A percentile compares a stretch with the other conserved stretches of the same genome.
Conservation (phyloP, 2,797 vertebrate species). For the Peromyscus eremicus region DNA sequence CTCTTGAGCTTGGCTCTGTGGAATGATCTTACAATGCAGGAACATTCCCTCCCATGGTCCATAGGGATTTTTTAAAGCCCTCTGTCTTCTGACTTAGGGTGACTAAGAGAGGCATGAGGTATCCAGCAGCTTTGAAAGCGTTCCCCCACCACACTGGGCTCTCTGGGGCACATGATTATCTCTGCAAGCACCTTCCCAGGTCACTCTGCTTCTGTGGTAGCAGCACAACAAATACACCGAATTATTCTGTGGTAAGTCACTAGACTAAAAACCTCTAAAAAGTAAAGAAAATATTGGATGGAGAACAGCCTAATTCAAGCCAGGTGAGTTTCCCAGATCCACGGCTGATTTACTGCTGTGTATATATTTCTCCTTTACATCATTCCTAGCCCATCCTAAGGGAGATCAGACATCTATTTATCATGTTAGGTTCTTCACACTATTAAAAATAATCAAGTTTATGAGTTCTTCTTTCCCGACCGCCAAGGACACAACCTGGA, state of each 20-base stretch:
- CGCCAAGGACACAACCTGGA: conserved; percentile 47
- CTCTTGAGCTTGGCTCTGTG: conserved; percentile 62
- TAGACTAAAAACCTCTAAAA: conserved; percentile 54
- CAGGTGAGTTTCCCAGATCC: conserved; percentile 54
- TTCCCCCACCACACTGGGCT: conserved; percentile 59
- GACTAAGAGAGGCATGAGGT: conserved; percentile 55
- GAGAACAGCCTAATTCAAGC: conserved; percentile 43
- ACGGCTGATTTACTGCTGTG: conserved; percentile 42
- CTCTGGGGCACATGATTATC: conserved; percentile 38
- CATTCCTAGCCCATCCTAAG: conserved; percentile 37
- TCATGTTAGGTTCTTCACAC: conserved; percentile 47
- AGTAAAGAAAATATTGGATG: conserved; percentile 59
- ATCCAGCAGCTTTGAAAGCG: conserved; percentile 76
- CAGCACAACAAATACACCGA: conserved; percentile 50
- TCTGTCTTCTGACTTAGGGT: conserved; percentile 73
- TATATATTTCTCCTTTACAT: not conserved
- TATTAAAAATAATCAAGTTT: conserved; percentile 78
- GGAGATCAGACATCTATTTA: conserved; percentile 67
- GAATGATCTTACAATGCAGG: conserved; percentile 73
- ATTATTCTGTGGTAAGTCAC: conserved; percentile 58
- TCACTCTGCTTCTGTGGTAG: conserved; percentile 38
- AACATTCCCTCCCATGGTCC: conserved; percentile 74
- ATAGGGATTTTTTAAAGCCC: conserved; percentile 81
- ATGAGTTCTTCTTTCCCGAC: conserved; percentile 67
- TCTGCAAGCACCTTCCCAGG: conserved; percentile 30